These are phyloP conservation scores for Cyphomyrus discorhynchus DNA, from an alignment of 2,113 vertebrate genomes.

Conservation along the genomic window DNA sequence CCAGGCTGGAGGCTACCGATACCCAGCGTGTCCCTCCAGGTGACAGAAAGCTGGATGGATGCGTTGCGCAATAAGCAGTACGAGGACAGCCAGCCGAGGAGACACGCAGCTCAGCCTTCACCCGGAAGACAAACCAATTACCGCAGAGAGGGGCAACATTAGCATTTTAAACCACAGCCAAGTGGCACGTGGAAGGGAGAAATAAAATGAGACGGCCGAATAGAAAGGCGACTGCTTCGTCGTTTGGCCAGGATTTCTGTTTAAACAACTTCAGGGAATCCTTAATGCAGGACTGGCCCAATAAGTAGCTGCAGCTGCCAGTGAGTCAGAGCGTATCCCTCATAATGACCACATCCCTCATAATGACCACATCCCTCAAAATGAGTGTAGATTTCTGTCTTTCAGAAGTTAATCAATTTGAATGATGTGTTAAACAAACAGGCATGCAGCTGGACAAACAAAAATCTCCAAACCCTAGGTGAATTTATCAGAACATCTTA, in stretches of 20 bases:
- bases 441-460: constrained; percentile 34
- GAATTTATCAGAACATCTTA: constrained; percentile 39
- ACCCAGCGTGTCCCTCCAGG: not conserved
- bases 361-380: constrained; percentile 6
- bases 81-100: not conserved
- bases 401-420: constrained; percentile 33
- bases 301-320: not conserved
- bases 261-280: not conserved
- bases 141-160: not conserved
- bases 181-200: constrained; percentile 13
- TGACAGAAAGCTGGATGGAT: not conserved
- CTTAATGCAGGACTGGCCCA: not conserved
- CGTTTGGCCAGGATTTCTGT: not conserved
- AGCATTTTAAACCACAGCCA: not conserved
- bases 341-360: constrained; percentile 9
- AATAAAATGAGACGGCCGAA: not conserved
- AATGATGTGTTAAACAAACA: constrained; percentile 27
- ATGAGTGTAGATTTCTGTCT: constrained; percentile 26
- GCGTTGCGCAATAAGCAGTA: not conserved
- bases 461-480: constrained; percentile 42
- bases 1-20: not conserved
- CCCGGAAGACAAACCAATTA: constrained; percentile 38
- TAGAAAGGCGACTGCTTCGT: not conserved
- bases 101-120: constrained; percentile 13
- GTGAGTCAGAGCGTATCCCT: not conserved